These are phyloP conservation scores for Formica exsecta DNA, from an alignment of 1,140 invertebrate genomes.

Conservation along the genomic window DNA sequence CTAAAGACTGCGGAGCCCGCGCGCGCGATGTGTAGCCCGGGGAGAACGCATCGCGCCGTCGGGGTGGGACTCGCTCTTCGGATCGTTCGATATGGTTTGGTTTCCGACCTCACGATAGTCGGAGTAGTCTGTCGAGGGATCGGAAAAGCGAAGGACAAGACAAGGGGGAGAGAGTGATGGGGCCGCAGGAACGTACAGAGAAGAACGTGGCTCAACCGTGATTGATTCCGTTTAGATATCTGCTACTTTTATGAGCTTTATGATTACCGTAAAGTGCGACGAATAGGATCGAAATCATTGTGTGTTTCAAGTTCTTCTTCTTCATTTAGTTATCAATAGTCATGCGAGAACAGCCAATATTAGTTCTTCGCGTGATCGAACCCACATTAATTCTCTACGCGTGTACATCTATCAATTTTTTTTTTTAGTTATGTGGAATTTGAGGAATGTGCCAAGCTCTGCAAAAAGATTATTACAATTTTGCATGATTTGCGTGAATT, in stretches of 20 bases:
- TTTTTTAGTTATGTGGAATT: slow-evolving; percentile 2
- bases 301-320: not conserved
- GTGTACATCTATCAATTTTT: not conserved
- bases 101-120: slow-evolving; percentile 30
- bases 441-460: not conserved
- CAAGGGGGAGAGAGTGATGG: not conserved
- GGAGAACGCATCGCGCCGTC: slow-evolving; percentile 66
- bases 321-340: not conserved
- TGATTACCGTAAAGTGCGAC: not conserved
- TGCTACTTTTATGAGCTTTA: slow-evolving; percentile 18
- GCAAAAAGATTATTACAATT: not conserved
- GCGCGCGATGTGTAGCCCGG: slow-evolving; percentile 61
- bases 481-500: not conserved
- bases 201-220: not conserved
- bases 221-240: slow-evolving; percentile 67
- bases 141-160: slow-evolving; percentile 26
- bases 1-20: slow-evolving; percentile 83
- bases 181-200: not conserved
- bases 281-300: not conserved
- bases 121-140: slow-evolving; percentile 48
- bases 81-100: slow-evolving; percentile 67
- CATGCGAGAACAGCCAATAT: not conserved
- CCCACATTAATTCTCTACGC: not conserved
- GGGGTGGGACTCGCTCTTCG: slow-evolving; percentile 43
- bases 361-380: not conserved